A percentile compares a stretch with the other conserved stretches of the same genome.
Conservation (phyloP, 2,113 vertebrate species). For the Empidonax alnorum region DNA sequence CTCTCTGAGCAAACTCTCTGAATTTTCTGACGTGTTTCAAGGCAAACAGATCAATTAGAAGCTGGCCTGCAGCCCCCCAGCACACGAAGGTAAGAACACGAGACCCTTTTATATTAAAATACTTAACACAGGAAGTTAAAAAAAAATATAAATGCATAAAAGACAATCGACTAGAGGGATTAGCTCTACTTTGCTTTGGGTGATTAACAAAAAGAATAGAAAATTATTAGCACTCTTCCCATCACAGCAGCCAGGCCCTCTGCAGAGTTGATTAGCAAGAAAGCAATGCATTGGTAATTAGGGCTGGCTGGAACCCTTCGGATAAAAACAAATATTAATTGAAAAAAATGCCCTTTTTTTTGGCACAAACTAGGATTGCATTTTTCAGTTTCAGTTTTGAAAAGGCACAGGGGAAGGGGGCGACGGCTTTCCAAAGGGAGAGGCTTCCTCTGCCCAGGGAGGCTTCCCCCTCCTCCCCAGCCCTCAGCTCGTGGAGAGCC, state of each 20-base stretch:
- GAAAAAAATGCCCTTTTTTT: neutral
- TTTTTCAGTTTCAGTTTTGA: neutral
- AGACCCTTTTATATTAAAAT: slow-evolving; percentile 13
- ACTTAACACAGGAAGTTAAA: neutral
- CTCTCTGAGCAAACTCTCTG: slow-evolving; percentile 31
- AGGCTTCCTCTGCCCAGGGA: neutral
- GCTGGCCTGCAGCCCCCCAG: neutral
- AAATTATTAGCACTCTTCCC: slow-evolving; percentile 26
- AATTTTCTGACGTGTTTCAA: slow-evolving; percentile 31
- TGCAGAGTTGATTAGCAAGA: slow-evolving; percentile 6
- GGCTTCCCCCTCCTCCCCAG: neutral
- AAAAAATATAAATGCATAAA: neutral
- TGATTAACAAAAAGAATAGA: slow-evolving; percentile 22
- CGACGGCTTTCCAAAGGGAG: neutral
- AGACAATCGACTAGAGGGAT: neutral
- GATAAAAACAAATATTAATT: neutral
- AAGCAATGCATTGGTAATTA: neutral
- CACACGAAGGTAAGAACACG: neutral
- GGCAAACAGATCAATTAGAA: slow-evolving; percentile 31
- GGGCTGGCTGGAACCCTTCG: neutral
- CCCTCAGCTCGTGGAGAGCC: neutral
- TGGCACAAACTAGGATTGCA: neutral
- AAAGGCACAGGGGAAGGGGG: neutral
- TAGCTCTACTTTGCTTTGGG: neutral
- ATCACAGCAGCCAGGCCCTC: neutral